A percentile compares a stretch with the other conserved stretches of the same genome.
Evolutionary conservation across 2,888 invertebrate genomes (phyloP).

Genomic region (Abscondita cerata): DNA sequence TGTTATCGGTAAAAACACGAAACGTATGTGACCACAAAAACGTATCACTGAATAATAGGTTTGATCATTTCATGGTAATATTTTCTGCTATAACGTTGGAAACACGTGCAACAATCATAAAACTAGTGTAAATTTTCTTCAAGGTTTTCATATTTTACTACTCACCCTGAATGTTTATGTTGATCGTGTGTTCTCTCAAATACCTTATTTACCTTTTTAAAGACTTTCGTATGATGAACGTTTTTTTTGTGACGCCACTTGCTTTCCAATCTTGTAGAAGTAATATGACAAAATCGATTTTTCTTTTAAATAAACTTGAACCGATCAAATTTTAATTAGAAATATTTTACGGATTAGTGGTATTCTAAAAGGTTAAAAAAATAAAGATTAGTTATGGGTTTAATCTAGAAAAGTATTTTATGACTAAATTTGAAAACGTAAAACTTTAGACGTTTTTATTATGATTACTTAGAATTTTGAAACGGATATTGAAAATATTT

Average conservation of each 20-base stretch:
- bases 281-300: too few species aligned
- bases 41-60: constrained; percentile 24
- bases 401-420: constrained; percentile 39
- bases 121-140: constrained; percentile 47
- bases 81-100: constrained; percentile 39
- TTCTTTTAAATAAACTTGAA: too few species aligned
- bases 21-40: constrained; percentile 22
- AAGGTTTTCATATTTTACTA: constrained; percentile 53
- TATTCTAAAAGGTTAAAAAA: constrained; percentile 12
- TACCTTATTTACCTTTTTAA: too few species aligned
- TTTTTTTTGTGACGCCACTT: too few species aligned
- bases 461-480: constrained; percentile 49
- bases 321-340: too few species aligned
- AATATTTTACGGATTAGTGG: too few species aligned
- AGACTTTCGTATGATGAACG: too few species aligned
- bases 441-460: constrained; percentile 51
- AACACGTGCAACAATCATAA: constrained; percentile 50
- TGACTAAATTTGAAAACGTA: constrained; percentile 47
- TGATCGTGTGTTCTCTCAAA: constrained; percentile 37
- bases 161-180: constrained; percentile 49
- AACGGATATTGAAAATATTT: constrained; percentile 47
- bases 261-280: too few species aligned
- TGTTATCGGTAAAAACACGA: constrained; percentile 20
- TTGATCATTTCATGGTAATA: constrained; percentile 39
- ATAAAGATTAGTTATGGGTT: constrained; percentile 17